phyloP scores from a whole-genome alignment of 1,140 invertebrate genomes.

The Spodoptera frugiperda region DNA sequence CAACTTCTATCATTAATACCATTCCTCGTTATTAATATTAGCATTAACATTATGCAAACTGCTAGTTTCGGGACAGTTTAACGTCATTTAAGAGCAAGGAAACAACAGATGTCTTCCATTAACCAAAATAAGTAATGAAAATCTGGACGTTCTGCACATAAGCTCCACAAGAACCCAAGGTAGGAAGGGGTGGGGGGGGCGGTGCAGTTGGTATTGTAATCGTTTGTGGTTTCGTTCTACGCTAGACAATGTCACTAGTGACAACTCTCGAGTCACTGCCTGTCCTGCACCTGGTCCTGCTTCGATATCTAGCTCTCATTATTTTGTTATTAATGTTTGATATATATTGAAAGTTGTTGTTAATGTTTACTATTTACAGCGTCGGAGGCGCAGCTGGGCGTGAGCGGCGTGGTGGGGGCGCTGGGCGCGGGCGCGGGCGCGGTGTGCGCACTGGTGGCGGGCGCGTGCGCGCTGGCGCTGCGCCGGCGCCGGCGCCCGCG shows the following conservation, averaged over 20 bases:
- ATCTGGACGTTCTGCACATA: not conserved
- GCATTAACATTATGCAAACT: slow-evolving; percentile 73
- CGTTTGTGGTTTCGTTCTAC: too few relatives aligned
- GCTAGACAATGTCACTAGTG: too few relatives aligned
- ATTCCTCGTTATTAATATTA: slow-evolving; percentile 71
- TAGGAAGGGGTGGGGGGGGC: too few relatives aligned
- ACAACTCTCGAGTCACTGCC: too few relatives aligned
- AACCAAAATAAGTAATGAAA: slow-evolving; percentile 6
- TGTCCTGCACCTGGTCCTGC: too few relatives aligned
- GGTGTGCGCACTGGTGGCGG: slow-evolving; percentile 63
- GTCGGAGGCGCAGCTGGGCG: slow-evolving; percentile 67
- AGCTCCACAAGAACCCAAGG: too few relatives aligned
- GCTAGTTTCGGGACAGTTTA: slow-evolving; percentile 54
- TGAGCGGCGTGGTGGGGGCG: slow-evolving; percentile 69
- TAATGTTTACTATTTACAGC: slow-evolving; percentile 54
- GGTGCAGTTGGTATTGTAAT: too few relatives aligned
- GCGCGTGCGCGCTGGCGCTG: slow-evolving; percentile 64
- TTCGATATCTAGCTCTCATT: too few relatives aligned
- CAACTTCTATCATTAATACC: slow-evolving; percentile 71
- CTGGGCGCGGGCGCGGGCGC: slow-evolving; percentile 68
- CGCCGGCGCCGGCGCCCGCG: slow-evolving; percentile 63
- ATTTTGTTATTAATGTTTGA: too few relatives aligned
- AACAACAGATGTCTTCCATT: slow-evolving; percentile 3
- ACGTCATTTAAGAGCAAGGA: slow-evolving; percentile 52
- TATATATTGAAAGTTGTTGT: too few relatives aligned